Percentiles rank a stretch among this genome's conserved stretches.
Conservation (phyloP, 2,888 invertebrate genomes). For the Carabus problematicus region DNA sequence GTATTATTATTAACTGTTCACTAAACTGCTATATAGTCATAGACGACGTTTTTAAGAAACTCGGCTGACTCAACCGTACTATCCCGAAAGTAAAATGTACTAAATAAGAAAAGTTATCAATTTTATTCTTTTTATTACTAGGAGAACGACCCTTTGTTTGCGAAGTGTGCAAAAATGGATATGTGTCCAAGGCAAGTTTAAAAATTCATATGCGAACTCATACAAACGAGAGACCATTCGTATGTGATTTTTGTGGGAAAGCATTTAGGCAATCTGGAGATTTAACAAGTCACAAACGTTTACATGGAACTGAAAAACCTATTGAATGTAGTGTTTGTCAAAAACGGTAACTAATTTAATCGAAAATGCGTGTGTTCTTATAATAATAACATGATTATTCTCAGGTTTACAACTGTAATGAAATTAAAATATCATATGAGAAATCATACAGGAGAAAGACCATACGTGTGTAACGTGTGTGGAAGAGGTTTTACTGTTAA, state of each 20-base stretch:
- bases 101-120: no score
- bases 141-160: constrained; percentile 59
- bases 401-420: constrained; percentile 60
- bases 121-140: constrained; percentile 36
- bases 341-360: constrained; percentile 53
- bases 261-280: constrained; percentile 60
- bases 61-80: no score
- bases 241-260: constrained; percentile 60
- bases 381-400: constrained; percentile 41
- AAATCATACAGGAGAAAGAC: constrained; percentile 60
- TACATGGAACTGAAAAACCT: constrained; percentile 60
- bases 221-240: constrained; percentile 60
- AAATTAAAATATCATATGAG: constrained; percentile 60
- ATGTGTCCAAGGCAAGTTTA: constrained; percentile 59
- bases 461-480: constrained; percentile 59
- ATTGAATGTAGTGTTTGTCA: constrained; percentile 59
- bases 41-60: no score
- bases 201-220: constrained; percentile 61
- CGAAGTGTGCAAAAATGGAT: constrained; percentile 59
- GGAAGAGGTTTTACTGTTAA: constrained; percentile 60
- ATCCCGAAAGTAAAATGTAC: no score
- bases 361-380: background rate
- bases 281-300: constrained; percentile 58
- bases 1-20: no score
- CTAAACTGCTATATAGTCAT: no score